A percentile compares a stretch with the other conserved stretches of the same genome.
Conservation (phyloP, 2,888 invertebrate species). For the Aplocera efformata region DNA sequence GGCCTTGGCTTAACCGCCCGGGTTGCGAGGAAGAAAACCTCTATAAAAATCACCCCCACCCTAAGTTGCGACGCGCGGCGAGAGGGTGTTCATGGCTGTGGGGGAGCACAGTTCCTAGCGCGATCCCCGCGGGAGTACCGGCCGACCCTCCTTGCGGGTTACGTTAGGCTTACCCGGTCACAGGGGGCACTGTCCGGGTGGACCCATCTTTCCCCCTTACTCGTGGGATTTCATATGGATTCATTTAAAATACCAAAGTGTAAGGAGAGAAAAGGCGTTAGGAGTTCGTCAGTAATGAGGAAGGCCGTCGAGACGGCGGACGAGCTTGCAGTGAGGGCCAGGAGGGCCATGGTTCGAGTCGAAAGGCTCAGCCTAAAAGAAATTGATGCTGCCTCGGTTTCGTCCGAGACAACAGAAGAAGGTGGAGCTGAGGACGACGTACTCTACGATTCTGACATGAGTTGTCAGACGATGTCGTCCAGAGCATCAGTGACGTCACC, state of each 20-base stretch:
- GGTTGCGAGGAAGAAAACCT: slow-evolving; percentile 5
- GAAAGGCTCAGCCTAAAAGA: too few relatives aligned
- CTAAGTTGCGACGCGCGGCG: slow-evolving; percentile 8
- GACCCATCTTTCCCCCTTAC: slow-evolving; percentile 5
- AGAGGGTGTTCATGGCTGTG: slow-evolving; percentile 7
- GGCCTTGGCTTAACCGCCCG: slow-evolving; percentile 8
- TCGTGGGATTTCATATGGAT: slow-evolving; percentile 2
- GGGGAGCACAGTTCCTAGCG: slow-evolving; percentile 7
- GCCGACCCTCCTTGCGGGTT: slow-evolving; percentile 9
- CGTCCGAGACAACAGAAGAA: too few relatives aligned
- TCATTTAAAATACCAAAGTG: too few relatives aligned
- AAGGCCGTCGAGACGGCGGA: too few relatives aligned
- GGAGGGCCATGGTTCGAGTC: too few relatives aligned
- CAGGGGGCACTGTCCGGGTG: slow-evolving; percentile 8
- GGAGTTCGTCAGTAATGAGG: neutral
- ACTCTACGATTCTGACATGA: too few relatives aligned
- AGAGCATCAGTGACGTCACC: too few relatives aligned
- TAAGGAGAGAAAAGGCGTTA: too few relatives aligned
- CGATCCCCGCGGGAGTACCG: slow-evolving; percentile 8
- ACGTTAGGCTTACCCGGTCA: slow-evolving; percentile 8
- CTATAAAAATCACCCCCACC: slow-evolving; percentile 8
- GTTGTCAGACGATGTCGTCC: too few relatives aligned
- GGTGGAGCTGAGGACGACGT: too few relatives aligned
- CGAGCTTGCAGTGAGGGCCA: too few relatives aligned
- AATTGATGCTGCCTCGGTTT: too few relatives aligned